Percentiles rank a stretch among this genome's conserved stretches.
Evolutionary conservation across 2,797 vertebrate genomes (phyloP).

Genomic region (Artibeus lituratus): DNA sequence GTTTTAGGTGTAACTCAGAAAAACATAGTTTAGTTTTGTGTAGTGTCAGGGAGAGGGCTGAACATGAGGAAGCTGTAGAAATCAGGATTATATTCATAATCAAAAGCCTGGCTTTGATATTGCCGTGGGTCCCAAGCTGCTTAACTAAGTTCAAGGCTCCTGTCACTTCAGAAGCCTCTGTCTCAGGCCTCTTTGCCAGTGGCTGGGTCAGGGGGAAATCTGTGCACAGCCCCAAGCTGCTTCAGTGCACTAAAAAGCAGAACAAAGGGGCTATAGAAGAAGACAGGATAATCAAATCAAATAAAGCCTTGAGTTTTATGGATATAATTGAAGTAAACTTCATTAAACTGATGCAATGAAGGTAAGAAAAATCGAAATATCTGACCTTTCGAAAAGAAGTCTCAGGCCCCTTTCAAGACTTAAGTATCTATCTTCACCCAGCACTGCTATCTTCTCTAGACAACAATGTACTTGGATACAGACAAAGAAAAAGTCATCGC

Average conservation of each 20-base stretch:
- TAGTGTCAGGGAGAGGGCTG: not conserved
- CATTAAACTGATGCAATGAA: not conserved
- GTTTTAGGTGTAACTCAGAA: constrained; percentile 8
- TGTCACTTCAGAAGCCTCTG: not conserved
- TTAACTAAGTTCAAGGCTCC: not conserved
- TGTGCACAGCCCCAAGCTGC: not conserved
- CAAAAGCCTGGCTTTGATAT: not conserved
- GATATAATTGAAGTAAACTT: not conserved
- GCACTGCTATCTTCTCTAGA: not conserved
- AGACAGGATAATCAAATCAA: not conserved
- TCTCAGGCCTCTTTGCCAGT: not conserved
- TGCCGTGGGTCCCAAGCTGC: not conserved
- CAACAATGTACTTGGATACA: not conserved
- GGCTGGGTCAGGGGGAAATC: not conserved
- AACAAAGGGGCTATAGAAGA: not conserved
- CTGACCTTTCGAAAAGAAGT: fast-evolving
- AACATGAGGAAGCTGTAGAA: not conserved
- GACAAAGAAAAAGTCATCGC: not conserved
- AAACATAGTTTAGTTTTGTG: not conserved
- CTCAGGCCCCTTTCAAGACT: not conserved
- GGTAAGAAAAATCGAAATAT: not conserved
- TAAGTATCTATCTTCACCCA: not conserved
- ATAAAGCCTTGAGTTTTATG: not conserved
- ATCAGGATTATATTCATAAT: not conserved
- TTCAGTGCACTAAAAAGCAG: not conserved